Evolutionary conservation across 2,888 invertebrate genomes (phyloP).

Genomic region (Synergus umbraculus): DNA sequence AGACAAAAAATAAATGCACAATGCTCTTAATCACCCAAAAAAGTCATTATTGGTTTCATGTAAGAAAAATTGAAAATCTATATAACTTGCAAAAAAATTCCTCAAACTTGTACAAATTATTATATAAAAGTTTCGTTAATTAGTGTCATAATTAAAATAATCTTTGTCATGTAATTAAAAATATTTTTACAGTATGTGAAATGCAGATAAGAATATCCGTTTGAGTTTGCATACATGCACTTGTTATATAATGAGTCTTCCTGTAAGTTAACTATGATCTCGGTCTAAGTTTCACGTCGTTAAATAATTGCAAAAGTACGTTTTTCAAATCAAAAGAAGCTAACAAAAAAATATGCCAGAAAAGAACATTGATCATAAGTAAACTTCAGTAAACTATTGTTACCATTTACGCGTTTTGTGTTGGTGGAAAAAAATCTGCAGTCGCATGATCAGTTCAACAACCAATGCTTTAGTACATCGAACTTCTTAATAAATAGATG

Average conservation of each 20-base stretch:
- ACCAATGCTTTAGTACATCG: neutral
- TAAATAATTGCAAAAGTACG: neutral
- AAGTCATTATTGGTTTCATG: neutral
- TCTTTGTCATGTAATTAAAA: neutral
- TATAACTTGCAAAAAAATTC: neutral
- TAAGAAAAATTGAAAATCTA: neutral
- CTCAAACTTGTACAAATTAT: no score
- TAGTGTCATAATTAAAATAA: neutral
- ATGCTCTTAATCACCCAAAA: neutral
- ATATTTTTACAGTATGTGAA: neutral
- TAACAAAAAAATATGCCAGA: neutral
- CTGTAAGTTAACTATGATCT: neutral
- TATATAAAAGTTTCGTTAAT: neutral
- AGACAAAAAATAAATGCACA: neutral
- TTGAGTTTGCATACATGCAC: neutral
- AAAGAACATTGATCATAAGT: neutral
- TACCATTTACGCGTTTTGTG: neutral
- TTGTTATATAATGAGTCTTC: constrained; percentile 14
- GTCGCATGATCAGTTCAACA: neutral
- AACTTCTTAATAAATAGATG: constrained; percentile 30
- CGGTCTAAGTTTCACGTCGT: neutral
- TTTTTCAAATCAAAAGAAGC: neutral
- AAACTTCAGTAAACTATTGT: no score
- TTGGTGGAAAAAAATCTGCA: neutral
- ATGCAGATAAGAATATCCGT: constrained; percentile 28